phyloP scores from a whole-genome alignment of 1,140 invertebrate species.

The Drosophila lowei region DNA sequence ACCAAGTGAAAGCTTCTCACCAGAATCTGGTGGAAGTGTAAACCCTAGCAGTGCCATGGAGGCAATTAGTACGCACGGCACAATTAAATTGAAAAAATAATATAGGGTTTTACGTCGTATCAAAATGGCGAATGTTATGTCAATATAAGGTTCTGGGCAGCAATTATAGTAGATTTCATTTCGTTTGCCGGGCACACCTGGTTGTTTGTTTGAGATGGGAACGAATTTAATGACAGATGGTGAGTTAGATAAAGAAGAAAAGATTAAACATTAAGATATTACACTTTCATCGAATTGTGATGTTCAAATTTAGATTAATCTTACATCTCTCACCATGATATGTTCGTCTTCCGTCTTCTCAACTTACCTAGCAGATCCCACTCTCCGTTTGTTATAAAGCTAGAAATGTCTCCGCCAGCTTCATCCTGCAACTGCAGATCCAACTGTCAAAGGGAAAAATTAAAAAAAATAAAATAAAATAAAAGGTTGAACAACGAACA shows the following conservation, averaged over 20 bases:
- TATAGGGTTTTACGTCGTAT: constrained; percentile 99
- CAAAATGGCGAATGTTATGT: constrained; percentile 98
- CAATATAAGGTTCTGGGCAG: constrained; percentile 98
- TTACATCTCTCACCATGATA: neutral
- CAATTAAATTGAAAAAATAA: constrained; percentile 99
- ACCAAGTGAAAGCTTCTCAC: constrained; percentile 99
- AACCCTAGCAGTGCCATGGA: constrained; percentile 99
- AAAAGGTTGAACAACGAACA: neutral
- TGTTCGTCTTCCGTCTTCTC: neutral
- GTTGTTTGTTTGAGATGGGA: constrained; percentile 5
- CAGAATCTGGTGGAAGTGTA: constrained; percentile 98
- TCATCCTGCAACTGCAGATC: constrained; percentile 96
- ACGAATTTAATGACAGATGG: constrained; percentile 10
- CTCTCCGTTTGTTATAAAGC: constrained; percentile 98
- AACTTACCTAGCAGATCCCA: constrained; percentile 98
- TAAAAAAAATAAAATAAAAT: neutral
- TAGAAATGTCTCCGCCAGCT: constrained; percentile 94
- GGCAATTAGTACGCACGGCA: constrained; percentile 99
- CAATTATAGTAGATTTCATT: constrained; percentile 97
- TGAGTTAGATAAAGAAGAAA: constrained; percentile 28
- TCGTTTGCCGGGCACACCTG: constrained; percentile 95
- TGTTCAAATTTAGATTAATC: neutral
- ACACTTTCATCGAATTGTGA: neutral
- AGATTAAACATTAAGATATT: constrained; percentile 31
- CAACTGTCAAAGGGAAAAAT: constrained; percentile 85